Conservation (phyloP, 35 echinoderm and acorn worm species). For the Apostichopus parvimensis region DNA sequence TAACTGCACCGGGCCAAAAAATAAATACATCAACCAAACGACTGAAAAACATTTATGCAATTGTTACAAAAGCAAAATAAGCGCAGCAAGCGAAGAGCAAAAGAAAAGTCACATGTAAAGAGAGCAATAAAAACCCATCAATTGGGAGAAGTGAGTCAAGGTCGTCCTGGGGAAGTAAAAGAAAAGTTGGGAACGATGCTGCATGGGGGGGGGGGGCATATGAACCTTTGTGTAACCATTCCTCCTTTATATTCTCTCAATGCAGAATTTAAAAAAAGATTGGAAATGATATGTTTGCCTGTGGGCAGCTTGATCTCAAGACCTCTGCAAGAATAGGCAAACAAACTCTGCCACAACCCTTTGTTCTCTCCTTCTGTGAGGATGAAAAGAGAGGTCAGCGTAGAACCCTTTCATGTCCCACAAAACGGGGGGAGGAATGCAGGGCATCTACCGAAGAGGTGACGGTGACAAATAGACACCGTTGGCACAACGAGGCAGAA, state of each 20-base stretch:
- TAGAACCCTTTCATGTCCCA: background rate
- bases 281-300: conserved; percentile 1
- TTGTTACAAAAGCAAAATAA: too few species aligned
- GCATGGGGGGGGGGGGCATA: background rate
- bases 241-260: background rate
- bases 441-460: conserved; percentile 32
- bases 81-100: too few species aligned
- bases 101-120: too few species aligned
- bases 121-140: too few species aligned
- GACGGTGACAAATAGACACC: background rate
- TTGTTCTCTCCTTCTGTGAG: conserved; percentile 9
- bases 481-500: background rate
- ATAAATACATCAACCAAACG: too few species aligned
- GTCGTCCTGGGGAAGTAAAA: background rate
- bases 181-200: background rate
- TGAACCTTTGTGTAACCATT: background rate
- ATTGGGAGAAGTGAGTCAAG: background rate
- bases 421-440: conserved; percentile 11
- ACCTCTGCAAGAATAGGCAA: background rate
- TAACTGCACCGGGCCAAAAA: too few species aligned
- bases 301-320: background rate
- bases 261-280: background rate
- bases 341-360: background rate
- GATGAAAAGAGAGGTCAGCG: background rate
- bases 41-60: too few species aligned